Conservation (phyloP, 2,888 invertebrate genomes). For the Drosophila pegasa region DNA sequence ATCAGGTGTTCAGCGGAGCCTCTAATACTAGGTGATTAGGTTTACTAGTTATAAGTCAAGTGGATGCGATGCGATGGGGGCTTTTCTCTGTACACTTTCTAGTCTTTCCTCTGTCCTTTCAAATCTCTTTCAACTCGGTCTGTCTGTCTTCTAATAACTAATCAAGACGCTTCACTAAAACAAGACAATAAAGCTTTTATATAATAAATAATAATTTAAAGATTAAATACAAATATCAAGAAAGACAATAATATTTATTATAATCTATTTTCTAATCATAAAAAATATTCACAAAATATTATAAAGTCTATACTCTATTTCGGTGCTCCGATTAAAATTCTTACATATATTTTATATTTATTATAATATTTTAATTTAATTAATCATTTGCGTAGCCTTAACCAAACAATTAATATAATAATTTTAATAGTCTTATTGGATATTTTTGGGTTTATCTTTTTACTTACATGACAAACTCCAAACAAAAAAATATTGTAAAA, state of each 20-base stretch:
- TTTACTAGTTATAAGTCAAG: neutral
- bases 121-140: neutral
- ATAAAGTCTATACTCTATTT: neutral
- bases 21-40: neutral
- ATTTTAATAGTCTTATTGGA: constrained; percentile 55
- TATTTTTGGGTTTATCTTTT: constrained; percentile 78
- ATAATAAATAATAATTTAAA: neutral
- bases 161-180: neutral
- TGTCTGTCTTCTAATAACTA: constrained; percentile 3
- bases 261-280: no score
- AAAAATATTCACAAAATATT: neutral
- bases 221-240: neutral
- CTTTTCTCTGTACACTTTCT: neutral
- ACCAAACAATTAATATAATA: neutral
- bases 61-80: no score
- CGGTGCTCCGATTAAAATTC: constrained; percentile 4
- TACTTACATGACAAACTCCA: constrained; percentile 74
- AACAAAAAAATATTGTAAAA: constrained; percentile 3
- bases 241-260: no score
- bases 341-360: neutral
- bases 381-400: neutral
- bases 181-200: neutral
- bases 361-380: constrained; percentile 2
- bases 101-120: neutral
- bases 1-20: constrained; percentile 14